Conservation (phyloP, 2,888 invertebrate species). For the Penaeus monodon region DNA sequence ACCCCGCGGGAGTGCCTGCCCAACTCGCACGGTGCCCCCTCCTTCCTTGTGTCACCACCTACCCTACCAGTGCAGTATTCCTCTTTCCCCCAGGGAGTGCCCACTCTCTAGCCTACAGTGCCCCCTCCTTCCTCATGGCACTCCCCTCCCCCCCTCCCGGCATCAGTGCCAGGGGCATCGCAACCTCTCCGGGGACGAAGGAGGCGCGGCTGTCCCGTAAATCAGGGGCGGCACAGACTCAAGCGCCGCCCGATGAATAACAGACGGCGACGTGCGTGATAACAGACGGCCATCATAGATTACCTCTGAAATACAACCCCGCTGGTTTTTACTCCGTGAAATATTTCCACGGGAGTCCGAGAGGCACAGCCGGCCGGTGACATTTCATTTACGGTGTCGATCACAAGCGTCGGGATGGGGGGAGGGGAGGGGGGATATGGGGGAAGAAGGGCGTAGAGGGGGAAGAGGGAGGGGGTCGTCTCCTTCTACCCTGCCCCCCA, state of each 20-base stretch:
- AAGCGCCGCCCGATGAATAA: slow-evolving; percentile 7
- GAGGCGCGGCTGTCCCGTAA: neutral
- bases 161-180: neutral
- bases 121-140: neutral
- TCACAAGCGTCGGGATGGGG: neutral
- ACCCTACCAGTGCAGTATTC: neutral
- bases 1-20: neutral
- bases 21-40: neutral
- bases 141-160: neutral
- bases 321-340: slow-evolving; percentile 5
- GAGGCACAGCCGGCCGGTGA: neutral
- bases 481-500: neutral
- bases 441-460: neutral
- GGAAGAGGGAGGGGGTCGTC: neutral
- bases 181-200: neutral
- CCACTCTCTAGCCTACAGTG: neutral
- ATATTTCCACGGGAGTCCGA: slow-evolving; percentile 7
- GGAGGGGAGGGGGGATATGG: neutral
- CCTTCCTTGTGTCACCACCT: neutral
- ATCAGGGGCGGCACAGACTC: neutral
- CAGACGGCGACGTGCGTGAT: slow-evolving; percentile 13
- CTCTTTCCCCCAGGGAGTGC: neutral
- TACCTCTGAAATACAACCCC: slow-evolving; percentile 11
- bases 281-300: slow-evolving; percentile 20
- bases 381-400: slow-evolving; percentile 23